Evolutionary conservation across 2,113 vertebrate species (phyloP).

Genomic region (Psephotus haematonotus): DNA sequence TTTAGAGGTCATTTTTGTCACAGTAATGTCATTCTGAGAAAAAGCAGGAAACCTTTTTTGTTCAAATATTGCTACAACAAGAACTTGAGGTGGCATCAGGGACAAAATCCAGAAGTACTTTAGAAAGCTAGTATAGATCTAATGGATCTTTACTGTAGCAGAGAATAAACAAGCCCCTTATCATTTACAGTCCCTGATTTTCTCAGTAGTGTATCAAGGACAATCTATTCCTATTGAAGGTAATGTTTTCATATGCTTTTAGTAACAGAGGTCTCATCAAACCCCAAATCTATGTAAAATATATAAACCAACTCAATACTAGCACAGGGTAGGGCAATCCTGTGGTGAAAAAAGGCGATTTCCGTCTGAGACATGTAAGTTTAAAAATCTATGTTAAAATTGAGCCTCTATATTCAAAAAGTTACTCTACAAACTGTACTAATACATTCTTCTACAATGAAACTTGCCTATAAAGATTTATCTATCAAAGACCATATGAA

Average conservation of each 20-base stretch:
- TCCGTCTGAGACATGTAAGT: not conserved
- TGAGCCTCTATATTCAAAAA: not conserved
- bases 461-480: not conserved
- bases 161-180: not conserved
- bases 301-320: not conserved
- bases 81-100: not conserved
- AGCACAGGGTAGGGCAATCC: not conserved
- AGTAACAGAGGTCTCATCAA: not conserved
- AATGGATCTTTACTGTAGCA: not conserved
- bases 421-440: not conserved
- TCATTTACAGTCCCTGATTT: not conserved
- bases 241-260: not conserved
- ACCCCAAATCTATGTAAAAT: not conserved
- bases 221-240: not conserved
- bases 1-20: not conserved
- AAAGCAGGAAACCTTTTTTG: not conserved
- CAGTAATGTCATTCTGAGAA: not conserved
- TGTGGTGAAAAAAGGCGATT: not conserved
- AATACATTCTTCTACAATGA: not conserved
- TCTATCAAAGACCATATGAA: not conserved
- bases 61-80: not conserved
- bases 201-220: not conserved
- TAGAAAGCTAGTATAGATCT: not conserved
- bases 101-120: not conserved
- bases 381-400: not conserved